These are phyloP conservation scores for Craterocephalus amniculus DNA, from an alignment of 2,797 vertebrate genomes.

Conservation along the genomic window DNA sequence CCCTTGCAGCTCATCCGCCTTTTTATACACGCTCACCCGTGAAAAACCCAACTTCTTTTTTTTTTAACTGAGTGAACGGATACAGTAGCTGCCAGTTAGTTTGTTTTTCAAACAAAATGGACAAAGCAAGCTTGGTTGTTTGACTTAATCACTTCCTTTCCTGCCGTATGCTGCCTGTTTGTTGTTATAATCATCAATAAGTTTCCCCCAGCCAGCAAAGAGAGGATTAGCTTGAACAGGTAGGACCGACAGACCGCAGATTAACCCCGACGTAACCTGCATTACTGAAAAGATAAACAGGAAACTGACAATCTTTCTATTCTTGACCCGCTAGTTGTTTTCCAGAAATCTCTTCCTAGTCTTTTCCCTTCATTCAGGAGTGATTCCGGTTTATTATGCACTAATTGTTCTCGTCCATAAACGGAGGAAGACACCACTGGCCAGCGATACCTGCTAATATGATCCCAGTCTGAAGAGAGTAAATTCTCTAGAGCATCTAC, in stretches of 20 bases:
- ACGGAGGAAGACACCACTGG: conserved; percentile 14
- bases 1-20: conserved; percentile 37
- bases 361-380: conserved; percentile 41
- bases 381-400: conserved; percentile 38
- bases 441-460: neutral
- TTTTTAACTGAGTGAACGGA: neutral
- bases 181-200: conserved; percentile 28
- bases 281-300: neutral
- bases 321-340: conserved; percentile 16
- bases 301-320: conserved; percentile 15
- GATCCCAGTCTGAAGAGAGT: neutral
- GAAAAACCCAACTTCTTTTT: conserved; percentile 2
- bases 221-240: neutral
- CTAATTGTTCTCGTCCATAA: conserved; percentile 47
- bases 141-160: conserved; percentile 37
- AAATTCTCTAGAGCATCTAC: no score
- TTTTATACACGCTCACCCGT: conserved; percentile 33
- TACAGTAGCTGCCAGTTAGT: neutral
- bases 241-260: neutral
- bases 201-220: neutral
- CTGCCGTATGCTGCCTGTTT: conserved; percentile 30
- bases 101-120: neutral
- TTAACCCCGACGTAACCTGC: neutral
- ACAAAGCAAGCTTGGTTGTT: conserved; percentile 28
- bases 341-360: neutral